These are phyloP conservation scores for Oscheius sp. DNA, from an alignment of 2,888 invertebrate genomes.

Conservation along the genomic window DNA sequence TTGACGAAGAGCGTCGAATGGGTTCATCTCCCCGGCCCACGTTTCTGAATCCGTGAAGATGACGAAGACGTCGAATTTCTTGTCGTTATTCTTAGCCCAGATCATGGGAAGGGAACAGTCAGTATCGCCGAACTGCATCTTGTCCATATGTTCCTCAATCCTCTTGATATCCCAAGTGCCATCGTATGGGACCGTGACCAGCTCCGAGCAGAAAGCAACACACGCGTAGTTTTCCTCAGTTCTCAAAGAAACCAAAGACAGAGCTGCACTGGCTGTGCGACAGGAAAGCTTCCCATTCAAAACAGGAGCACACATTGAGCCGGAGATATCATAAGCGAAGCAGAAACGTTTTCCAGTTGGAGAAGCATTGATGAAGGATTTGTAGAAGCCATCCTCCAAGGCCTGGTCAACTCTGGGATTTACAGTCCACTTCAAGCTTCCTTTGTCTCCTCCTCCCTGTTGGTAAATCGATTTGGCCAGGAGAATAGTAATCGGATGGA, in stretches of 20 bases:
- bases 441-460: constrained; percentile 69
- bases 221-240: constrained; percentile 65
- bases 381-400: constrained; percentile 68
- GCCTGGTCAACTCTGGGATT: constrained; percentile 37
- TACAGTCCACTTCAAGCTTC: constrained; percentile 69
- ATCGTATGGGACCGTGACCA: constrained; percentile 53
- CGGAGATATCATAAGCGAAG: constrained; percentile 76
- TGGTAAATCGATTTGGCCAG: constrained; percentile 69
- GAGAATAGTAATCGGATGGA: constrained; percentile 70
- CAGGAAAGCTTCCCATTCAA: constrained; percentile 49
- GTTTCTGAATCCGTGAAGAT: constrained; percentile 77
- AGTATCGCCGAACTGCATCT: constrained; percentile 56
- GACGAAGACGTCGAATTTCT: constrained; percentile 80
- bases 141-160: constrained; percentile 43
- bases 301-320: constrained; percentile 55
- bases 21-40: constrained; percentile 71
- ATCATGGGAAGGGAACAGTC: constrained; percentile 75
- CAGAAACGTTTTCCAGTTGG: constrained; percentile 75
- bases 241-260: constrained; percentile 69
- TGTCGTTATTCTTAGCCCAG: constrained; percentile 78
- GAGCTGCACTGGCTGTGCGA: constrained; percentile 65
- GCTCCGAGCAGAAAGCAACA: constrained; percentile 52
- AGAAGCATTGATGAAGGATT: constrained; percentile 72
- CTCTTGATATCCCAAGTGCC: constrained; percentile 48
- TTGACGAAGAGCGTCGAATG: constrained; percentile 74